A percentile compares a stretch with the other conserved stretches of the same genome.
phyloP scores from a whole-genome alignment of 2,797 vertebrate species.

The Protosalanx chinensis region DNA sequence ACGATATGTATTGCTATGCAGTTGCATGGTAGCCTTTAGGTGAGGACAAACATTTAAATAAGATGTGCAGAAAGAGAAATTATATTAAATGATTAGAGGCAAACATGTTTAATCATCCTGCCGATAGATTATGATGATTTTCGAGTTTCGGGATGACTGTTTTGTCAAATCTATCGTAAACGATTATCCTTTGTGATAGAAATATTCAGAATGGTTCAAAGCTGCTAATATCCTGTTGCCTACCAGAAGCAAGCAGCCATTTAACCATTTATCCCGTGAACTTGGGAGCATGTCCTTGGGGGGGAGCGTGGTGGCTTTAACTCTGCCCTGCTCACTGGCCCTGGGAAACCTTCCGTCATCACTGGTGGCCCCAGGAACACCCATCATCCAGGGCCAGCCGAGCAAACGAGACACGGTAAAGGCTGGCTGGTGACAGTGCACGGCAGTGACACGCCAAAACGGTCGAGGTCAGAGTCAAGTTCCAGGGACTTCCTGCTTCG shows the following conservation, averaged over 20 bases:
- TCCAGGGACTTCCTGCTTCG: not conserved
- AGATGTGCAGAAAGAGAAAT: no score
- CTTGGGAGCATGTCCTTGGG: constrained; percentile 34
- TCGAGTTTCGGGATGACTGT: no score
- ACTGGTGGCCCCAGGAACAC: constrained; percentile 29
- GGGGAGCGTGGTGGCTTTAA: not conserved
- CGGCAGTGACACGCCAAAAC: constrained; percentile 47
- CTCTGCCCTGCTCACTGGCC: constrained; percentile 13
- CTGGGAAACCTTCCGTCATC: constrained; percentile 27
- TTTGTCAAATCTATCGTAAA: no score
- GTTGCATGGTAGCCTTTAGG: no score
- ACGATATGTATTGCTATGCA: no score
- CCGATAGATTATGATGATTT: no score
- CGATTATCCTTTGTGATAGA: not conserved
- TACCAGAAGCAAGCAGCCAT: constrained; percentile 9
- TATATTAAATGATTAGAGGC: no score
- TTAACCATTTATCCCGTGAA: constrained; percentile 34
- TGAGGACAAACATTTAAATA: no score
- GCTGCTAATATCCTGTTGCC: not conserved
- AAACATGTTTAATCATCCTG: no score
- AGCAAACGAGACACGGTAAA: constrained; percentile 31
- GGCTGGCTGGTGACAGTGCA: not conserved
- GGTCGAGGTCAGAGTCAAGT: constrained; percentile 54
- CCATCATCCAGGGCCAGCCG: constrained; percentile 26
- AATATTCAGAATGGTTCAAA: not conserved